Conservation (phyloP, 37 sponge, comb jelly and placozoan species). For the Cliona cf. orientalis region DNA sequence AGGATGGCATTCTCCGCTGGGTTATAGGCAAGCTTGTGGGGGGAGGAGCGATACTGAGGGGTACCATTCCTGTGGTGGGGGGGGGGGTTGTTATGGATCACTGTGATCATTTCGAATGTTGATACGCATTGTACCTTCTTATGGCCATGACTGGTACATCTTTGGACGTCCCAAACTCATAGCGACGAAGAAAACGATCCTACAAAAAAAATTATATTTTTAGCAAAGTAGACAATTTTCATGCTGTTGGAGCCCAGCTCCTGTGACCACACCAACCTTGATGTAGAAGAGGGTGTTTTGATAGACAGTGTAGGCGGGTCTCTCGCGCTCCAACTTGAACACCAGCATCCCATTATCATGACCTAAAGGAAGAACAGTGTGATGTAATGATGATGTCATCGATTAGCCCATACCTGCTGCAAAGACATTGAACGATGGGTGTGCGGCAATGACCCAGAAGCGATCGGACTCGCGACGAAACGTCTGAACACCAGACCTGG, state of each 20-base stretch:
- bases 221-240: background rate
- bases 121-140: constrained; percentile 49
- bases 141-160: constrained; percentile 90
- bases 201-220: background rate
- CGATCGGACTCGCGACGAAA: constrained; percentile 93
- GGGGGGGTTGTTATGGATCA: background rate
- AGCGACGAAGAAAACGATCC: constrained; percentile 71
- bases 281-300: constrained; percentile 90
- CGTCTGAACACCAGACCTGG: constrained; percentile 88
- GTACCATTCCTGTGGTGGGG: constrained; percentile 52
- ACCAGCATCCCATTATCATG: constrained; percentile 97
- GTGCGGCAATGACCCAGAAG: constrained; percentile 93
- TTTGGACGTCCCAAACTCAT: constrained; percentile 84
- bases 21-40: constrained; percentile 81
- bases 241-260: background rate
- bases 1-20: constrained; percentile 92
- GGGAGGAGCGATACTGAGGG: constrained; percentile 52
- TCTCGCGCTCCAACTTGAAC: constrained; percentile 97
- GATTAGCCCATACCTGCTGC: constrained; percentile 76
- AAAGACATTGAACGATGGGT: constrained; percentile 95
- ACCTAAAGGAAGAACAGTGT: constrained; percentile 51
- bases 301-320: constrained; percentile 93
- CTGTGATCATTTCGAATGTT: background rate
- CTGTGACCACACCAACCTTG: constrained; percentile 63
- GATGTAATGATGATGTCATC: background rate